Evolutionary conservation across 1,140 invertebrate genomes (phyloP), one percentile per base, ranked within the genome.

Genomic region (Diabrotica virgifera): DNA sequence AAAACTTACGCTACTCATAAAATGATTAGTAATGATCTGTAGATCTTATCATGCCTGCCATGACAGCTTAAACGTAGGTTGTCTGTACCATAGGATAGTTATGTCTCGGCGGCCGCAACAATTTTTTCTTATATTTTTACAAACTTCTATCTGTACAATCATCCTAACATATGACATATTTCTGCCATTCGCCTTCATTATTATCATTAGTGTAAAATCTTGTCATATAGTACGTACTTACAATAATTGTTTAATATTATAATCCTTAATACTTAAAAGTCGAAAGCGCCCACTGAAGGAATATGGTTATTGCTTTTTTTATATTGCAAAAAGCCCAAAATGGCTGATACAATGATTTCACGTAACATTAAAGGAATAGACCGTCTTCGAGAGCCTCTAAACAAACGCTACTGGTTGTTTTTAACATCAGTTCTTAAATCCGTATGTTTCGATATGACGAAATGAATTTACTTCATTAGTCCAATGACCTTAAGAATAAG

Each of bases 221-320:
- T 77, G 71, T 74, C 67, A 74, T 78, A 77, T 76, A 77, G 68
- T 77, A 79, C 75, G 74, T 78, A 79, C 77, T 79, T 78, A 78
- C 74, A 78, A 70, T 79, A 78, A 69, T 70, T 75, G 73, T 73
- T 72, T 68, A 72, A 72, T 76, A 77, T 75, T 77, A 79, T 77
- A 78, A 73, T 76, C 75, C 74, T 77, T 77, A 76, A 74, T 77
- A 62, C 67, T 71, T 77, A 77, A 77, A 77, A 77, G 70, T 77
- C 70, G 74, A 79, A 81, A 81, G 80, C 80, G 78, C 80, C 80
- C 80, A 81, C 77, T 80, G 76, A 80, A 79, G 78, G 78, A 80
- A 74, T 79, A 80, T 77, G 80, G 79, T 82, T 82, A 82, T 82
- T 82, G 80, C 80, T 82, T 74, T 78, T 75, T 81, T 82, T 46